Evolutionary conservation across 2,797 vertebrate genomes (phyloP), one percentile per base, ranked within the genome.

Genomic region (Phataginus tetradactyla): DNA sequence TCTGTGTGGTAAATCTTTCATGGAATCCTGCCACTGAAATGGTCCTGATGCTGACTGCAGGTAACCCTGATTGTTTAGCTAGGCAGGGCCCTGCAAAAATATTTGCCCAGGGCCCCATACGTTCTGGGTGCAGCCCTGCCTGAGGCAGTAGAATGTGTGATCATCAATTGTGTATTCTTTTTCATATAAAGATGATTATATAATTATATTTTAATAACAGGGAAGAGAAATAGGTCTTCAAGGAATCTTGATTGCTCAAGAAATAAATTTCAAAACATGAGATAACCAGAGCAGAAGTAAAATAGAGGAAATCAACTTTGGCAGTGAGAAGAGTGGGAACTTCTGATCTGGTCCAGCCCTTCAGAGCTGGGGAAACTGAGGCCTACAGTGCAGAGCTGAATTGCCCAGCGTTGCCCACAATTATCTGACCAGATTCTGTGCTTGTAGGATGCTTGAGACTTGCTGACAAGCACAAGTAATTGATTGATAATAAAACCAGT

Each of bases 401-500:
- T 59, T n/a, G 32, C 17, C 27, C 32, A 39, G 53, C 13, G 1
- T 27, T 5, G 0, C 87, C 88, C 45, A 7, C 0, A 4, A 25
- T 83, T 39, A 63, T 90, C 75, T 45, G 75, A 63, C 71, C 53
- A 72, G 84, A 59, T 68, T 61, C 80, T 37, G 7, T 17, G 55
- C 85, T 55, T 21, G 37, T 80, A 64, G 77, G 75, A 84, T 53
- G 83, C 68, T 86, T 18, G n/a, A 55, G 34, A 81, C 81, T 89
- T 91, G 86, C 94, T 96, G 96, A 96, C 96, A 97, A 37, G 89
- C 39, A 5, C 3, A 20, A 83, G 42, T 96, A 88, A 97, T 97
- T 90, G 95, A 98, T 92, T 64, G 97, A 89, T 88, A 66, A 97
- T 98, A 98, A 98, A 97, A 96, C 53, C 81, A 90, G 93, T 96